Percentiles rank a stretch among this genome's conserved stretches.
Conservation (phyloP, 2,888 invertebrate species). For the Caradrina clavipalpis region DNA sequence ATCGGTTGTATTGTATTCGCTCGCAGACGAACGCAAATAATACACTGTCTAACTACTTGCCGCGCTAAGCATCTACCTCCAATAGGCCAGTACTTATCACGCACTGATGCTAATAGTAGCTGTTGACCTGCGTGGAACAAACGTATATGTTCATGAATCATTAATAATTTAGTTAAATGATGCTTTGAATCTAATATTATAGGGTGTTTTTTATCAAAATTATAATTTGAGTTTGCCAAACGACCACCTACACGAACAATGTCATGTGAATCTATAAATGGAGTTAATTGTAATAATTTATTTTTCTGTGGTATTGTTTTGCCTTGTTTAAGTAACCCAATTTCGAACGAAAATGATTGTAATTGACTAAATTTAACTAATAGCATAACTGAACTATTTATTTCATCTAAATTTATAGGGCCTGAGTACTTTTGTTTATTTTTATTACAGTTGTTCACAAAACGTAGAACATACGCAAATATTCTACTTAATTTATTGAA, state of each 20-base stretch:
- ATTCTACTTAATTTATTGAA: slow-evolving; percentile 15
- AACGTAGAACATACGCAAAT: slow-evolving; percentile 29
- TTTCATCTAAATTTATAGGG: slow-evolving; percentile 5
- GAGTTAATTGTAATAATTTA: slow-evolving; percentile 21
- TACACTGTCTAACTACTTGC: no score
- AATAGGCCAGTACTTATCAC: no score
- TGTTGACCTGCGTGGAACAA: no score
- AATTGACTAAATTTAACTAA: slow-evolving; percentile 15
- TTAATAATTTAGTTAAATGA: no score
- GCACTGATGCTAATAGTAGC: no score
- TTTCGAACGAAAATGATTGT: slow-evolving; percentile 24
- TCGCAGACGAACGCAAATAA: no score
- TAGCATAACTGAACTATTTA: slow-evolving; percentile 3
- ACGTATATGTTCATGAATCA: no score
- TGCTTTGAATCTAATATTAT: no score
- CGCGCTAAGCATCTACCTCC: no score
- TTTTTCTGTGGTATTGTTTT: slow-evolving; percentile 8
- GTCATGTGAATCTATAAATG: slow-evolving; percentile 16
- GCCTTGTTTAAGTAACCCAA: slow-evolving; percentile 12
- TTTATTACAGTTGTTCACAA: slow-evolving; percentile 25
- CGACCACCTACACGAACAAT: slow-evolving; percentile 17
- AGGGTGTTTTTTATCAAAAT: no score
- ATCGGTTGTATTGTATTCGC: slow-evolving; percentile 16
- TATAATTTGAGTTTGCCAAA: no score
- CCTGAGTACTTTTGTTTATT: slow-evolving; percentile 9